Percentiles rank a stretch among this genome's conserved stretches.
Conservation (phyloP, 2,113 vertebrate genomes). For the Muntiacus muntjak region DNA sequence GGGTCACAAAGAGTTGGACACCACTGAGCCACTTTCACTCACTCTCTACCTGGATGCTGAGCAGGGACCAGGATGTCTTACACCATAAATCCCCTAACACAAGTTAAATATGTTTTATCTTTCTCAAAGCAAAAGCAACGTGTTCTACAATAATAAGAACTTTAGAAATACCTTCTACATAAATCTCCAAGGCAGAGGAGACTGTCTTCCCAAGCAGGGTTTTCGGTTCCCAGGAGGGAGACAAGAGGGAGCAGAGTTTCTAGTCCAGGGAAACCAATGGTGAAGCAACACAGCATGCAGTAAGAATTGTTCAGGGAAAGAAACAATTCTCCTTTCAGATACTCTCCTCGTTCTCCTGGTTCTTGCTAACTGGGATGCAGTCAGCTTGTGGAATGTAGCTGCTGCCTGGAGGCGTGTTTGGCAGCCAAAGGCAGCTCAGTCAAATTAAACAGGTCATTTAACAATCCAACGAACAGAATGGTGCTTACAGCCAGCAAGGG, state of each 20-base stretch:
- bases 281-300: neutral
- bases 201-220: neutral
- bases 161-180: neutral
- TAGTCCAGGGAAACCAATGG: neutral
- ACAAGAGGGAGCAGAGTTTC: neutral
- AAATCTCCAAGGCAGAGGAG: neutral
- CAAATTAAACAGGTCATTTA: constrained; percentile 34
- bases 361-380: too few relatives aligned
- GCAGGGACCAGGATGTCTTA: neutral
- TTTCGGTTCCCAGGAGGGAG: neutral
- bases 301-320: neutral
- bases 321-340: neutral
- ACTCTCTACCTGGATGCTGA: neutral
- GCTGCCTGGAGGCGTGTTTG: neutral
- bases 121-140: neutral
- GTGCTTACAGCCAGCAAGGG: neutral
- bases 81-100: neutral
- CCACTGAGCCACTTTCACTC: neutral
- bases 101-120: neutral
- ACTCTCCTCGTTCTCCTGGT: neutral
- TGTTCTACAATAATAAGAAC: neutral
- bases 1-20: neutral
- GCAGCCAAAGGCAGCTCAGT: neutral
- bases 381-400: neutral
- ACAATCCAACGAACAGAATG: neutral